Conservation (phyloP, 2,888 invertebrate species). For the Athalia rosae region DNA sequence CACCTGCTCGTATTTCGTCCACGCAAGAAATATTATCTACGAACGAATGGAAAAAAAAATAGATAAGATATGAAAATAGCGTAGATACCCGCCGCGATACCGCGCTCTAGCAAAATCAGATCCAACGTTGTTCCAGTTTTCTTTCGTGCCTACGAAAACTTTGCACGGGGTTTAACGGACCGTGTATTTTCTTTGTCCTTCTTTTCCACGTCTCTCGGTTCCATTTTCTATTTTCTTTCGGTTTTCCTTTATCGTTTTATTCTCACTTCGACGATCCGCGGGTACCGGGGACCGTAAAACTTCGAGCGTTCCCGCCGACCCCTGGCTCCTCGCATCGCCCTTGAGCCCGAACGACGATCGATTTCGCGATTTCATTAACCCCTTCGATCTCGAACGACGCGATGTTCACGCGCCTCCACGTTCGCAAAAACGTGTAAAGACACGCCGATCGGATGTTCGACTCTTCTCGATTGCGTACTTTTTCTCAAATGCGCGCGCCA, state of each 20-base stretch:
- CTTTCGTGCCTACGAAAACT: not conserved
- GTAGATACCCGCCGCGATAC: not conserved
- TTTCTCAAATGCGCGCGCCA: too few relatives aligned
- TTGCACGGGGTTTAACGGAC: slow-evolving; percentile 4
- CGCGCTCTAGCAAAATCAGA: not conserved
- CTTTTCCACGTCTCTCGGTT: not conserved
- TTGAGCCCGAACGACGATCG: not conserved
- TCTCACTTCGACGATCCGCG: not conserved
- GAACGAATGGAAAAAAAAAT: too few relatives aligned
- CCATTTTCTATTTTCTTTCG: not conserved
- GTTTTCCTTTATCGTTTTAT: not conserved
- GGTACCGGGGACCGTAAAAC: not conserved
- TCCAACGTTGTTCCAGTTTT: not conserved
- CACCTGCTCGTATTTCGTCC: too few relatives aligned
- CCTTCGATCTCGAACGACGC: too few relatives aligned
- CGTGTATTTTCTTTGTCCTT: slow-evolving; percentile 5
- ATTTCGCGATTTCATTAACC: too few relatives aligned
- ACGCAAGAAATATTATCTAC: too few relatives aligned
- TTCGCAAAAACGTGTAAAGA: too few relatives aligned
- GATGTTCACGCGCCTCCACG: too few relatives aligned
- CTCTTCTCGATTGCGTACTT: too few relatives aligned
- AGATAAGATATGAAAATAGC: too few relatives aligned
- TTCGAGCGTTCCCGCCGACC: not conserved
- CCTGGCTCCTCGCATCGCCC: not conserved
- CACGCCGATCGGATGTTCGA: too few relatives aligned